These are phyloP conservation scores for Anguilla rostrata DNA, from an alignment of 2,113 vertebrate genomes.

Conservation along the genomic window DNA sequence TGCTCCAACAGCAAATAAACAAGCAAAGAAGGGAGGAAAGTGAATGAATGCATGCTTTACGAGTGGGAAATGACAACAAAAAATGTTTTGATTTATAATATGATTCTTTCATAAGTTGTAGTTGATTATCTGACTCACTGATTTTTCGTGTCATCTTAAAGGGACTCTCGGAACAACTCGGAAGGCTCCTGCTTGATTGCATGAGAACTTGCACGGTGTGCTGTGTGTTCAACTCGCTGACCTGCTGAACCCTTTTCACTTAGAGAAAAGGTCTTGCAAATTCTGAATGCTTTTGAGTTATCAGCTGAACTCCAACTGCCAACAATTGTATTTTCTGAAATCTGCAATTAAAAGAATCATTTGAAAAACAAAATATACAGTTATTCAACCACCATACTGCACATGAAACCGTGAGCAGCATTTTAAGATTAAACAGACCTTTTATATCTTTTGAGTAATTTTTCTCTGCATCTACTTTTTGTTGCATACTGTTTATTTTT, in stretches of 20 bases:
- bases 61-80: constrained; percentile 3
- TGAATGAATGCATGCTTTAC: not conserved
- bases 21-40: not conserved
- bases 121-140: not conserved
- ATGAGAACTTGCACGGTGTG: not conserved
- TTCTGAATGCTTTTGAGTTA: too few species aligned
- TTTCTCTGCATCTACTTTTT: not conserved
- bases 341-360: not conserved
- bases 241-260: not conserved
- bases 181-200: not conserved
- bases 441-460: not conserved
- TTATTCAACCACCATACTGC: not conserved
- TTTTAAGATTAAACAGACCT: not conserved
- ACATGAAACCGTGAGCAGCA: not conserved
- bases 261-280: too few species aligned
- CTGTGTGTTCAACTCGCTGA: not conserved
- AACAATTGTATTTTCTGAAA: not conserved
- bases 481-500: not conserved
- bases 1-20: constrained; percentile 7
- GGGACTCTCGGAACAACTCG: not conserved
- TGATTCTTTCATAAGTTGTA: not conserved
- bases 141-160: not conserved
- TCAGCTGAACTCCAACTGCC: not conserved
- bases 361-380: not conserved
- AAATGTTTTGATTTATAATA: not conserved